These are phyloP conservation scores for Drosophila parabipectinata DNA, from an alignment of 1,140 invertebrate genomes.

Conservation along the genomic window DNA sequence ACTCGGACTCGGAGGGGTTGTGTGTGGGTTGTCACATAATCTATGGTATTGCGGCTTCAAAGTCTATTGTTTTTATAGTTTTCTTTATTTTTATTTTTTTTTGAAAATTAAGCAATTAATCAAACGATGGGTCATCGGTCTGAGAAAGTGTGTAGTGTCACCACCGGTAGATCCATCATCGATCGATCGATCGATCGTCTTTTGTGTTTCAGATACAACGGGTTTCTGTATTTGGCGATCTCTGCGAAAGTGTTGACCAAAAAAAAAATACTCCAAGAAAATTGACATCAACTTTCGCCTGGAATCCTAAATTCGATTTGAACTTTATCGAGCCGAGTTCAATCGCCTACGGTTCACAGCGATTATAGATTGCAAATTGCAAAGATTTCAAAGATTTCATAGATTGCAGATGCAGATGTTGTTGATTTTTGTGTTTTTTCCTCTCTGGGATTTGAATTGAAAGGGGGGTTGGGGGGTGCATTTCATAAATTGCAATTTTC, in stretches of 20 bases:
- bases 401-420: constrained; percentile 17
- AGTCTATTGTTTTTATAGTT: neutral
- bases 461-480: constrained; percentile 11
- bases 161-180: constrained; percentile 4
- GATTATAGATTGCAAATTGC: neutral
- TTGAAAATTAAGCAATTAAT: constrained; percentile 24
- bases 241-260: constrained; percentile 44
- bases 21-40: neutral
- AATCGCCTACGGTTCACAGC: constrained; percentile 12
- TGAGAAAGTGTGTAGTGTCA: constrained; percentile 38
- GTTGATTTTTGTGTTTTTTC: neutral
- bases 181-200: constrained; percentile 9
- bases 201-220: constrained; percentile 25
- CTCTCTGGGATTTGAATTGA: neutral
- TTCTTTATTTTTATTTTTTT: neutral
- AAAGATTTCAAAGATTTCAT: neutral
- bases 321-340: constrained; percentile 10
- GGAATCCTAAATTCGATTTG: constrained; percentile 9
- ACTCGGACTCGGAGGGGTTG: too few relatives aligned
- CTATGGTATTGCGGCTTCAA: neutral
- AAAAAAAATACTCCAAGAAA: constrained; percentile 2
- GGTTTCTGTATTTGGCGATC: constrained; percentile 26
- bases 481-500: constrained; percentile 52
- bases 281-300: constrained; percentile 44
- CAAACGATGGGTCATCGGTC: constrained; percentile 30